Evolutionary conservation across 2,797 vertebrate species (phyloP), one percentile per base, ranked within the genome.

Genomic region (Esox masquinongy): DNA sequence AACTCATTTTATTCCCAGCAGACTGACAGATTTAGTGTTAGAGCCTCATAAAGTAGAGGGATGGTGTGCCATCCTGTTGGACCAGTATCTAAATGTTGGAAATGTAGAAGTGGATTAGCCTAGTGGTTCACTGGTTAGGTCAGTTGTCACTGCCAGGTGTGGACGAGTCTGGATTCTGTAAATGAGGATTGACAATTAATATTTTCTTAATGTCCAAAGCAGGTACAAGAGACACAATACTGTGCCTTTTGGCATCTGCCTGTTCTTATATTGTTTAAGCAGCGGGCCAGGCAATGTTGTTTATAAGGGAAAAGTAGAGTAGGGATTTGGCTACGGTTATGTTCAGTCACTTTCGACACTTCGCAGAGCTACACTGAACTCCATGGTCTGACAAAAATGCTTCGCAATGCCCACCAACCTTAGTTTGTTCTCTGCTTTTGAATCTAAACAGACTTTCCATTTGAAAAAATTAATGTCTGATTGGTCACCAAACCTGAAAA

Each of bases 1-100:
- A 43, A 79, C 80, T 79, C 14, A 67, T 71, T 84, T 66, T 36
- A 73, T 34, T 77, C 47, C 49, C 80, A 79, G n/a, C 70, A 71
- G 69, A 68, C 67, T 77, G 81, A 86, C 83, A 85, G 74, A 80
- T 84, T 85, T 83, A 87, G 63, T 72, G 0, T 14, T 2, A 39
- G 77, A 17, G 34, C 31, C 61, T 68, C 22, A 19, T 70, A 31
- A 70, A 69, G 83, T 19, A 15, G 69, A n/a, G 75, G 79, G 79
- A 49, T 78, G 76, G 72, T 72, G 67, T 74, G 26, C 8, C 14
- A 66, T 56, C 68, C 61, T 70, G 39, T 16, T 56, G 36, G 70
- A 59, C 73, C 47, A 80, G 73, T 74, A 73, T 72, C 31, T 8
- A 36, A 74, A 51, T 76, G 76, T 85, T 80, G 77, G 47, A 39